phyloP scores from a whole-genome alignment of 2,797 vertebrate genomes.

The Adelosebastes latens region DNA sequence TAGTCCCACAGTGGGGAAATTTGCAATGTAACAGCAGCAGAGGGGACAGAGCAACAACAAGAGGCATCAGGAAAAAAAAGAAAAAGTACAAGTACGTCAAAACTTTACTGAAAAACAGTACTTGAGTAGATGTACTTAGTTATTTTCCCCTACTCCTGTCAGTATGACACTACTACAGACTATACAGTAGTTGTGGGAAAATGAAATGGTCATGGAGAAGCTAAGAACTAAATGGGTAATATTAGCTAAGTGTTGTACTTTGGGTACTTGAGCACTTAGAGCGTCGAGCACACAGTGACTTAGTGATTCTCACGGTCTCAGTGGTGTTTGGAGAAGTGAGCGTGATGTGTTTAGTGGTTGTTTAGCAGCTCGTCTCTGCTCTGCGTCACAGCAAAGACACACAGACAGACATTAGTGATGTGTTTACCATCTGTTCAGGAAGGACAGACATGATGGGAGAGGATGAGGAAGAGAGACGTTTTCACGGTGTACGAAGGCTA shows the following conservation, averaged over 20 bases:
- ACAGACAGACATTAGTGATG: conserved; percentile 68
- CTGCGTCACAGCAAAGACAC: conserved; percentile 57
- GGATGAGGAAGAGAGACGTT: conserved; percentile 55
- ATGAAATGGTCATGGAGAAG: too few relatives aligned
- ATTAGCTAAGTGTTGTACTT: conserved; percentile 17
- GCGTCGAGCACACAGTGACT: conserved; percentile 10
- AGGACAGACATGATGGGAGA: conserved; percentile 59
- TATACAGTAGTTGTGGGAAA: neutral
- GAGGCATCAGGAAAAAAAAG: too few relatives aligned
- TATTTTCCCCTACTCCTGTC: neutral
- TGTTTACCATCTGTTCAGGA: conserved; percentile 75
- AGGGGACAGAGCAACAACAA: too few relatives aligned
- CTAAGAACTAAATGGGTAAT: neutral
- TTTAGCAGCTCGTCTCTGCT: conserved; percentile 50
- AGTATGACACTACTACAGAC: neutral
- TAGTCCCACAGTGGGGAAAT: too few relatives aligned
- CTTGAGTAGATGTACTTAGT: neutral
- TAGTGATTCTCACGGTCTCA: conserved; percentile 22
- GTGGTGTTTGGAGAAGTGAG: conserved; percentile 49
- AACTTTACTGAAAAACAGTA: neutral
- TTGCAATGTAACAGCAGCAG: too few relatives aligned
- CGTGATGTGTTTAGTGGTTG: conserved; percentile 46
- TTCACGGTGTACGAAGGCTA: conserved; percentile 44
- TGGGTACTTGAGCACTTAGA: conserved; percentile 11
- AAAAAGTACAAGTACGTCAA: neutral